Evolutionary conservation across 2,797 vertebrate species (phyloP).

Genomic region (Harpagifer antarcticus): DNA sequence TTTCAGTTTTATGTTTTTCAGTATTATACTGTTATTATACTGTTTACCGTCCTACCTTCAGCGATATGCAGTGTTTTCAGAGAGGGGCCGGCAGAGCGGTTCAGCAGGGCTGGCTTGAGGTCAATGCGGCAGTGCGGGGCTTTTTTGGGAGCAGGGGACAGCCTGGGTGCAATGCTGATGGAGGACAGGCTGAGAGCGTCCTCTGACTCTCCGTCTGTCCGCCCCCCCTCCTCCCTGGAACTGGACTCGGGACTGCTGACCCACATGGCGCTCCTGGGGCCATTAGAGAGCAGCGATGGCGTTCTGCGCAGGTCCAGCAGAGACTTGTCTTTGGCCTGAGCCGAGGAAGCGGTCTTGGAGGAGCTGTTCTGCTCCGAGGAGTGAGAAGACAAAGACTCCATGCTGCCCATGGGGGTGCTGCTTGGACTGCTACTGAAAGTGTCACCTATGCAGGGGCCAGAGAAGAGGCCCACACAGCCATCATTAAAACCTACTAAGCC

Average conservation of each 20-base stretch:
- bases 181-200: conserved; percentile 89
- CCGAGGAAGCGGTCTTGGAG: conserved; percentile 82
- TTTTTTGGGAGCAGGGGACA: conserved; percentile 86
- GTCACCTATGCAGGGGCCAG: conserved; percentile 89
- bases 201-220: conserved; percentile 91
- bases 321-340: conserved; percentile 84
- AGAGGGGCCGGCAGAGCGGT: conserved; percentile 86
- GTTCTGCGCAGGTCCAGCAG: conserved; percentile 57
- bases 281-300: conserved; percentile 83
- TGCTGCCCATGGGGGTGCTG: conserved; percentile 97
- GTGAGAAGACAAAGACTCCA: conserved; percentile 98
- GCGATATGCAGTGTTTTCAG: conserved; percentile 89
- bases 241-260: conserved; percentile 93
- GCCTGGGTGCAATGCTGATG: conserved; percentile 70
- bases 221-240: conserved; percentile 90
- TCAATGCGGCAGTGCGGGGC: conserved; percentile 82
- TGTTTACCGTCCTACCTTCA: conserved; percentile 84
- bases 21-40: too few species aligned
- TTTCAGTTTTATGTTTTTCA: too few species aligned
- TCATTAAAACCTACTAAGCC: conserved; percentile 74
- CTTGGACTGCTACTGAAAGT: conserved; percentile 94
- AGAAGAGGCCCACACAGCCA: conserved; percentile 58
- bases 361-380: conserved; percentile 95
- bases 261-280: conserved; percentile 85
- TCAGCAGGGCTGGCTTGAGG: conserved; percentile 81